Conservation (phyloP, 2,888 invertebrate species). For the Rutpela maculata region DNA sequence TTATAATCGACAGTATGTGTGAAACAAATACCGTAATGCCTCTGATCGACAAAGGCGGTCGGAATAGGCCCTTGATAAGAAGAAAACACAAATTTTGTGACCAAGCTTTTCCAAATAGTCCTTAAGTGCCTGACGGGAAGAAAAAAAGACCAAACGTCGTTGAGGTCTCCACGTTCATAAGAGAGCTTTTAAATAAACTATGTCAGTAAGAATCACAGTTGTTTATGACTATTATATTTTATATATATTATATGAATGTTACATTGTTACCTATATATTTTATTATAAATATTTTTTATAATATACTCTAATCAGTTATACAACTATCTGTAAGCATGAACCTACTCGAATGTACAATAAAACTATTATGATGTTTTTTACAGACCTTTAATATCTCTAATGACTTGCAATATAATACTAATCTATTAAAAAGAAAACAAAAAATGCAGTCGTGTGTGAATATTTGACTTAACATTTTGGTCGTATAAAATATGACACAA, state of each 20-base stretch:
- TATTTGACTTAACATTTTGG: too few relatives aligned
- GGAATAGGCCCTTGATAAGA: conserved; percentile 75
- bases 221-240: conserved; percentile 8
- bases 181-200: conserved; percentile 11
- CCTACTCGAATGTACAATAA: conserved; percentile 12
- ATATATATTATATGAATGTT: conserved; percentile 20
- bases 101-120: conserved; percentile 77
- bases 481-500: too few relatives aligned
- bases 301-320: conserved; percentile 7
- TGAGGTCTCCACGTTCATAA: conserved; percentile 67
- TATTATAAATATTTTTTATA: conserved; percentile 27
- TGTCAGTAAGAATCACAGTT: neutral
- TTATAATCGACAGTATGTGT: conserved; percentile 77
- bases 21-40: conserved; percentile 75
- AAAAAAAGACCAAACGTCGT: conserved; percentile 79
- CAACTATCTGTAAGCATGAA: conserved; percentile 14
- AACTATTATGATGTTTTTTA: neutral
- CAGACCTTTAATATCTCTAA: neutral
- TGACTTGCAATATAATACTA: too few relatives aligned
- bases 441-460: too few relatives aligned
- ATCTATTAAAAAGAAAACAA: too few relatives aligned
- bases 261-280: conserved; percentile 17
- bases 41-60: conserved; percentile 75
- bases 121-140: conserved; percentile 76
- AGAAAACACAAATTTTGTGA: conserved; percentile 71